These are phyloP conservation scores for Andrena dorsata DNA, from an alignment of 2,888 invertebrate genomes.

Conservation along the genomic window DNA sequence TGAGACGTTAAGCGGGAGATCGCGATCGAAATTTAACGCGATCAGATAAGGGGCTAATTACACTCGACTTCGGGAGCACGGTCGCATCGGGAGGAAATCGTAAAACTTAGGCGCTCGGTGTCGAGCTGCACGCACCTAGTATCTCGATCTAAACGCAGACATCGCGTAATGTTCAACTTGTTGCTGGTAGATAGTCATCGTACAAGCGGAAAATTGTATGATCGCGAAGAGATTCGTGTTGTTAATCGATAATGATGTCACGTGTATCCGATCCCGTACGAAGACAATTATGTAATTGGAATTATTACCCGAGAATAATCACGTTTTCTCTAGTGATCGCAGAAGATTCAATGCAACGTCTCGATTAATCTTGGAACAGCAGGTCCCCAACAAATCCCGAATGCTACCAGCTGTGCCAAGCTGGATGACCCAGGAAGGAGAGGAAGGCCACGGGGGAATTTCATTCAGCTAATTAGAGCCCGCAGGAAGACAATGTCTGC, in stretches of 20 bases:
- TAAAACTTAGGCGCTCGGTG: slow-evolving; percentile 41
- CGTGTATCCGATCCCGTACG: too few species aligned
- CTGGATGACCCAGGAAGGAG: not conserved
- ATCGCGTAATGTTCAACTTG: slow-evolving; percentile 17
- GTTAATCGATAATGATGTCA: not conserved
- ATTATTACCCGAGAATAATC: too few species aligned
- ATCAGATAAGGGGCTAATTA: slow-evolving; percentile 59
- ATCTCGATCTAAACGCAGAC: slow-evolving; percentile 34
- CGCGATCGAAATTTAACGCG: slow-evolving; percentile 56
- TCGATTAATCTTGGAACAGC: too few species aligned
- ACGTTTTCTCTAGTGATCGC: not conserved
- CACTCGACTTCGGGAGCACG: slow-evolving; percentile 35
- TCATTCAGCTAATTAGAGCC: slow-evolving; percentile 29
- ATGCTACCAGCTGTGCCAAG: not conserved
- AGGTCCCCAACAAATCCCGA: not conserved
- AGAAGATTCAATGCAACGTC: not conserved
- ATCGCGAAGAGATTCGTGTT: not conserved
- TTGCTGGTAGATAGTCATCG: slow-evolving; percentile 25
- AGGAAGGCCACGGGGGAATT: not conserved
- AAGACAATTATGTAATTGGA: too few species aligned
- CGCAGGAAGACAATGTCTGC: slow-evolving; percentile 47
- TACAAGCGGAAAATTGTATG: slow-evolving; percentile 17
- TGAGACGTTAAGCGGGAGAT: slow-evolving; percentile 48
- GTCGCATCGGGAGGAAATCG: slow-evolving; percentile 57
- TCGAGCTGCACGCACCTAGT: slow-evolving; percentile 45